Evolutionary conservation across 1,140 invertebrate species (phyloP).

Genomic region (Drosophila azteca): DNA sequence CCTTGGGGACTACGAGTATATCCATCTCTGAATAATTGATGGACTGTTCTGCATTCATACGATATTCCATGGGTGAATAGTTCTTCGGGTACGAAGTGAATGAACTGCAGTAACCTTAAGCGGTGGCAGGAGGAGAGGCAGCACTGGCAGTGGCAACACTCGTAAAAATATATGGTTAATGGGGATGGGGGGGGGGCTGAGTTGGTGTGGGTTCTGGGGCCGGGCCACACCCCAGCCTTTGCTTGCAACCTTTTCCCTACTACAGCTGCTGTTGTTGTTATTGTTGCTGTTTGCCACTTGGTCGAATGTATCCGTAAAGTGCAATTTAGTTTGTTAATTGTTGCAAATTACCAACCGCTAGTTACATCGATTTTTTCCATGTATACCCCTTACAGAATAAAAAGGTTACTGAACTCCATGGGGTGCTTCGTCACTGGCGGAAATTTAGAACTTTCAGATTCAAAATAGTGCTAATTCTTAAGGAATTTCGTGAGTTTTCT

Average conservation of each 20-base stretch:
- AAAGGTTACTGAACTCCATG: conserved; percentile 36
- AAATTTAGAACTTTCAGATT: too few relatives aligned
- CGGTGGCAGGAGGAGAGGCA: too few relatives aligned
- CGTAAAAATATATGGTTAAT: background rate
- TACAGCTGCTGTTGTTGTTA: conserved; percentile 22
- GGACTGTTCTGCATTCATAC: conserved; percentile 18
- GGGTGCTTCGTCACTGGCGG: too few relatives aligned
- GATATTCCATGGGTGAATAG: conserved; percentile 16
- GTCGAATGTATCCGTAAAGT: conserved; percentile 36
- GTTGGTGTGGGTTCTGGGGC: background rate
- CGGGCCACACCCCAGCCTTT: conserved; percentile 34
- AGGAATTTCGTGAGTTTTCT: too few relatives aligned
- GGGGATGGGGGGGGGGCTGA: background rate
- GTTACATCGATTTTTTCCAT: conserved; percentile 58
- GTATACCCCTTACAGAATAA: conserved; percentile 16
- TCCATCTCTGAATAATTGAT: conserved; percentile 48
- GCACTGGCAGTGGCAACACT: background rate
- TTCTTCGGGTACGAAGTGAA: conserved; percentile 46
- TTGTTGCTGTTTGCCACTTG: conserved; percentile 28
- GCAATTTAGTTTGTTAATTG: conserved; percentile 70
- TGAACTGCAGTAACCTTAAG: conserved; percentile 66
- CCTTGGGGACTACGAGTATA: conserved; percentile 3
- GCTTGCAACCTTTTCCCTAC: conserved; percentile 9
- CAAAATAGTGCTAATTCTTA: too few relatives aligned
- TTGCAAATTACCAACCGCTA: conserved; percentile 59